phyloP scores from a whole-genome alignment of 2,797 vertebrate species.

The Hemibagrus guttatus region DNA sequence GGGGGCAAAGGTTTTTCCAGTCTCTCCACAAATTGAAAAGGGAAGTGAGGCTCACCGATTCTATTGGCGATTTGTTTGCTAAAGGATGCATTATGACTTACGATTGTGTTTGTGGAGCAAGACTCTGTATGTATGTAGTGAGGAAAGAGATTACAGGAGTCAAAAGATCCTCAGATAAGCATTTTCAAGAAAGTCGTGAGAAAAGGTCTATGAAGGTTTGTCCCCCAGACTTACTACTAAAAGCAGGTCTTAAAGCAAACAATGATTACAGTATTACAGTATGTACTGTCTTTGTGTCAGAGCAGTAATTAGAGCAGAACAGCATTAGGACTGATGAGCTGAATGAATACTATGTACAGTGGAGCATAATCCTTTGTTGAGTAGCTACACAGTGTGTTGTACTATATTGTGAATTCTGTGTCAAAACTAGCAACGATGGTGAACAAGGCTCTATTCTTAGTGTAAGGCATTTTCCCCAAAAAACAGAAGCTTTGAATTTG shows the following conservation, averaged over 20 bases:
- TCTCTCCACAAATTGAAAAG: conserved; percentile 39
- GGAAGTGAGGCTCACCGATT: conserved; percentile 24
- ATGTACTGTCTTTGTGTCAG: neutral
- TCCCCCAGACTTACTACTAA: neutral
- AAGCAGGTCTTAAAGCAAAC: neutral
- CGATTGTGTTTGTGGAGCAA: conserved; percentile 43
- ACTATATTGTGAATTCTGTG: neutral
- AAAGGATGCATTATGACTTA: conserved; percentile 55
- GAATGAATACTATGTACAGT: neutral
- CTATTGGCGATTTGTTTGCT: conserved; percentile 52
- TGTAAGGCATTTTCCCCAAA: neutral
- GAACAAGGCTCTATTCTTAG: conserved; percentile 19
- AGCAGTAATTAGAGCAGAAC: neutral
- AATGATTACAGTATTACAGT: neutral
- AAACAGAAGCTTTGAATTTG: conserved; percentile 28
- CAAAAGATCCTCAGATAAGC: neutral
- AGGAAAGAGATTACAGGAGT: neutral
- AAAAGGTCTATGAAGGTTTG: neutral
- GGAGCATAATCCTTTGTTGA: neutral
- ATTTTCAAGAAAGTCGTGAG: neutral
- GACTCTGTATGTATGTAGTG: neutral
- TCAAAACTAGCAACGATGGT: neutral
- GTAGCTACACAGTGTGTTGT: neutral
- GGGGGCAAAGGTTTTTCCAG: conserved; percentile 21
- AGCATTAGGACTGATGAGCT: neutral